Evolutionary conservation across 2,113 vertebrate species (phyloP).

Genomic region (Danio rerio): GRCz12tu NC_133183.1:29403001-29403500

Average conservation of each 20-base stretch:
- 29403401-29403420: too few relatives aligned
- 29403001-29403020: slow-evolving; percentile 41
- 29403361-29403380: too few relatives aligned
- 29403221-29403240: not conserved
- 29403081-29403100: slow-evolving; percentile 37
- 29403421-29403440: too few relatives aligned
- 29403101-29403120: slow-evolving; percentile 9
- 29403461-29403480: too few relatives aligned
- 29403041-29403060: slow-evolving; percentile 31
- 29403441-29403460: too few relatives aligned
- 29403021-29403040: slow-evolving; percentile 27
- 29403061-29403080: slow-evolving; percentile 44
- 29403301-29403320: not conserved
- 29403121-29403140: not conserved
- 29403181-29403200: slow-evolving; percentile 34
- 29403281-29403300: not conserved
- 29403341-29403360: too few relatives aligned
- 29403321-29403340: too few relatives aligned
- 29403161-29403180: slow-evolving; percentile 40
- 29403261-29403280: not conserved
- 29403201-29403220: slow-evolving; percentile 30
- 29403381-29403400: too few relatives aligned
- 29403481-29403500: too few relatives aligned
- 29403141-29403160: slow-evolving; percentile 30
- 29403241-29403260: not conserved